A percentile compares a stretch with the other conserved stretches of the same genome.
These are phyloP conservation scores for Heptascelio sp. DNA, from an alignment of 2,888 invertebrate genomes.

Conservation along the genomic window DNA sequence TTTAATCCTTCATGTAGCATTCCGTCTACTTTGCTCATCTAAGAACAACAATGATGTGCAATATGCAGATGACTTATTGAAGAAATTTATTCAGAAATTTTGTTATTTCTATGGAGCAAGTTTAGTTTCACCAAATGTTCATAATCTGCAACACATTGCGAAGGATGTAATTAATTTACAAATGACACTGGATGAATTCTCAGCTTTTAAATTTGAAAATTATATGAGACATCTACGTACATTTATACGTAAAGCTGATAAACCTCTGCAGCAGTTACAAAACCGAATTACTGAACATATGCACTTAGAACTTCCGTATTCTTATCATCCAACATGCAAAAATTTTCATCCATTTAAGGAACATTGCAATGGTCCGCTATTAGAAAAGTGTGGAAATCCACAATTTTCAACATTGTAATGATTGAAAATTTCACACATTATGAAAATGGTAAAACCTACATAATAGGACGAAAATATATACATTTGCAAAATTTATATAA, in stretches of 20 bases:
- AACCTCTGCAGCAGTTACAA: not conserved
- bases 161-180: constrained; percentile 21
- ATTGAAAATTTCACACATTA: too few species aligned
- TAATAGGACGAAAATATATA: too few species aligned
- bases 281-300: not conserved
- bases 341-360: too few species aligned
- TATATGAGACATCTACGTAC: constrained; percentile 28
- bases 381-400: not conserved
- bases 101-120: constrained; percentile 22
- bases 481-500: not conserved
- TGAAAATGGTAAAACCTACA: not conserved
- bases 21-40: constrained; percentile 5
- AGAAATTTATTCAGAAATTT: constrained; percentile 4
- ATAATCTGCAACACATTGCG: constrained; percentile 35
- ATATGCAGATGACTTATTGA: constrained; percentile 37
- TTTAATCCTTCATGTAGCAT: constrained; percentile 34
- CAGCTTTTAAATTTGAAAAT: constrained; percentile 45
- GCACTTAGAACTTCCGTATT: not conserved
- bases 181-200: constrained; percentile 11
- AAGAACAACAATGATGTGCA: constrained; percentile 1
- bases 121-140: constrained; percentile 38
- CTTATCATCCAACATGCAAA: too few species aligned
- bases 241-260: constrained; percentile 9
- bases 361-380: not conserved
- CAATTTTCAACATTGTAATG: not conserved